These are phyloP conservation scores for Philaethria dido DNA, from an alignment of 2,888 invertebrate genomes.

Conservation along the genomic window DNA sequence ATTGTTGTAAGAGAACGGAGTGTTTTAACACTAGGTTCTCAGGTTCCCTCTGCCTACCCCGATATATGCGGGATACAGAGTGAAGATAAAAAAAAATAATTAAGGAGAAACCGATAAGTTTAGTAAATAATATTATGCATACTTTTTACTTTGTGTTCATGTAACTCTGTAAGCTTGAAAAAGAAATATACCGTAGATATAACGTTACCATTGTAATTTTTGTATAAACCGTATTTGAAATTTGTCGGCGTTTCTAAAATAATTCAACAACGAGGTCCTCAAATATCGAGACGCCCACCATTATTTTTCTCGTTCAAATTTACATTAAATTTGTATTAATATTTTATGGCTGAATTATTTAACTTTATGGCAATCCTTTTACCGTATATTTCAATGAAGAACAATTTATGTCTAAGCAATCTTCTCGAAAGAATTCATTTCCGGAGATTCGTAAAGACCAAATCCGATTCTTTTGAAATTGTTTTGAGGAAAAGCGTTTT, in stretches of 20 bases:
- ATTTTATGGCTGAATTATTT: constrained; percentile 1
- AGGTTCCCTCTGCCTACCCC: too few species aligned
- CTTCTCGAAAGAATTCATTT: constrained; percentile 20
- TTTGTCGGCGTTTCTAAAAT: constrained; percentile 7
- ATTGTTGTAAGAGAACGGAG: too few species aligned
- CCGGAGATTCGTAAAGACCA: constrained; percentile 21
- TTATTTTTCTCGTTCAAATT: background rate
- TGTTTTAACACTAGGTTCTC: too few species aligned
- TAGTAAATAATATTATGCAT: background rate
- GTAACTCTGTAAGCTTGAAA: background rate
- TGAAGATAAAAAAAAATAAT: too few species aligned
- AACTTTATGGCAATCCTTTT: background rate
- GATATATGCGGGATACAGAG: too few species aligned
- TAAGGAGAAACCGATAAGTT: too few species aligned
- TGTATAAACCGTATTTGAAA: background rate
- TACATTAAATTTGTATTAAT: background rate
- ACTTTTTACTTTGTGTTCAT: background rate
- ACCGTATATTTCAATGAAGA: background rate
- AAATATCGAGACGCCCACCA: background rate
- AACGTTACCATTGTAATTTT: background rate
- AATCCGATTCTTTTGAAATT: constrained; percentile 26
- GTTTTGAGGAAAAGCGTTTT: constrained; percentile 16
- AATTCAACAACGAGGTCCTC: background rate
- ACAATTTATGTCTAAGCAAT: constrained; percentile 6
- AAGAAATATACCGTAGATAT: background rate